Percentiles rank a stretch among this genome's conserved stretches.
phyloP scores from a whole-genome alignment of 2,888 invertebrate species.

The Drosophila limbata region DNA sequence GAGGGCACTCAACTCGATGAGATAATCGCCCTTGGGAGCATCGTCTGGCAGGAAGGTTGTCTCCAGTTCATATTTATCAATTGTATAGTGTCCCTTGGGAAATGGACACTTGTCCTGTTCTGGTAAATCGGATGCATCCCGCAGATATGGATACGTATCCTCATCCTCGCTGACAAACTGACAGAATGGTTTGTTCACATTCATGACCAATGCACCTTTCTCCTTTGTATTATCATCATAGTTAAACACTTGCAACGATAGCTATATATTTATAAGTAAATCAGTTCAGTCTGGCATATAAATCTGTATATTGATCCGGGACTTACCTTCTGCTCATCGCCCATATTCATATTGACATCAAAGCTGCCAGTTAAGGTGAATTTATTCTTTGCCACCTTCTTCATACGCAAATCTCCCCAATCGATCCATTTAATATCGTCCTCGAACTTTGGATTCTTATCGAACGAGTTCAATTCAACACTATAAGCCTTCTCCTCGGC shows the following conservation, averaged over 20 bases:
- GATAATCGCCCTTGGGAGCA: constrained; percentile 73
- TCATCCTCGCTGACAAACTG: constrained; percentile 67
- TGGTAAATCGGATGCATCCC: constrained; percentile 69
- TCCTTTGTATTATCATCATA: constrained; percentile 54
- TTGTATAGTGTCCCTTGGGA: constrained; percentile 69
- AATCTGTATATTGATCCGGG: neutral
- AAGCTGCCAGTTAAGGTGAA: constrained; percentile 70
- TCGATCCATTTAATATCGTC: constrained; percentile 70
- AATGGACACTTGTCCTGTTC: constrained; percentile 68
- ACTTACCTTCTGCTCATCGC: constrained; percentile 68
- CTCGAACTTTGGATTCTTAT: constrained; percentile 50
- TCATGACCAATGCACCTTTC: constrained; percentile 62
- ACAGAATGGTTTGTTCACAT: constrained; percentile 67
- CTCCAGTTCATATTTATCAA: constrained; percentile 70
- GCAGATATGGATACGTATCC: constrained; percentile 68
- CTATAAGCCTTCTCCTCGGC: constrained; percentile 62
- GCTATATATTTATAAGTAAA: neutral
- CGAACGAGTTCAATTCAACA: constrained; percentile 76
- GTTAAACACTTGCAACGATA: constrained; percentile 59
- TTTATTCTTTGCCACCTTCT: constrained; percentile 67
- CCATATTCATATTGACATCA: constrained; percentile 69
- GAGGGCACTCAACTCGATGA: constrained; percentile 55
- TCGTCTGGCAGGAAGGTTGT: constrained; percentile 68
- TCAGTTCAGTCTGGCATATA: neutral
- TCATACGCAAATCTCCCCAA: constrained; percentile 76